Conservation (phyloP, 2,888 invertebrate genomes). For the Drosophila robusta region DNA sequence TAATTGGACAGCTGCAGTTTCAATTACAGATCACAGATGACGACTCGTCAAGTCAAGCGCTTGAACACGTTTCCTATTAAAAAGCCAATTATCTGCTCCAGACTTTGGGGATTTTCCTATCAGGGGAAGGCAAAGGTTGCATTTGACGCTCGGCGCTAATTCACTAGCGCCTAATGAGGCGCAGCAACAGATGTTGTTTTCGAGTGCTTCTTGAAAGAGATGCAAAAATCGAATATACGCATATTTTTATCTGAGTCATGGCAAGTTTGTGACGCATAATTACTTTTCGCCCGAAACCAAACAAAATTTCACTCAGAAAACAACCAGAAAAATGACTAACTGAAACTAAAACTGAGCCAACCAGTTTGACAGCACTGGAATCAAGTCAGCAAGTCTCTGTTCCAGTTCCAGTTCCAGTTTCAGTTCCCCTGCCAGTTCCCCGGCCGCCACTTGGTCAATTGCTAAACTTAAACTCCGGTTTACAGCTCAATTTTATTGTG, state of each 20-base stretch:
- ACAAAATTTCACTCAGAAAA: conserved; percentile 49
- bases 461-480: conserved; percentile 45
- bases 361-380: conserved; percentile 44
- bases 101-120: conserved; percentile 4
- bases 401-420: conserved; percentile 43
- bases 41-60: conserved; percentile 8
- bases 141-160: too few relatives aligned
- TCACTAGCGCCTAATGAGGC: too few relatives aligned
- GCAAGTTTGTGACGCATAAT: conserved; percentile 35
- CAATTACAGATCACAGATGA: conserved; percentile 1
- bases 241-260: conserved; percentile 32
- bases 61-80: conserved; percentile 9
- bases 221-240: background rate
- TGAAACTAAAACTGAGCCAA: conserved; percentile 41
- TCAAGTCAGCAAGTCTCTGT: conserved; percentile 46
- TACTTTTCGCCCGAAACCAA: conserved; percentile 37
- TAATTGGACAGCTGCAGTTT: conserved; percentile 34
- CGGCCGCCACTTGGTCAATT: conserved; percentile 26
- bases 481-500: conserved; percentile 44
- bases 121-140: too few relatives aligned
- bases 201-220: background rate
- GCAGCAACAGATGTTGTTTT: conserved; percentile 3
- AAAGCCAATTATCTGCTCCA: conserved; percentile 2
- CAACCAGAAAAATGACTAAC: conserved; percentile 22
- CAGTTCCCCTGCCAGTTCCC: background rate